A percentile compares a stretch with the other conserved stretches of the same genome.
These are phyloP conservation scores for Bombus soroeensis DNA, from an alignment of 1,140 invertebrate species.

Conservation along the genomic window DNA sequence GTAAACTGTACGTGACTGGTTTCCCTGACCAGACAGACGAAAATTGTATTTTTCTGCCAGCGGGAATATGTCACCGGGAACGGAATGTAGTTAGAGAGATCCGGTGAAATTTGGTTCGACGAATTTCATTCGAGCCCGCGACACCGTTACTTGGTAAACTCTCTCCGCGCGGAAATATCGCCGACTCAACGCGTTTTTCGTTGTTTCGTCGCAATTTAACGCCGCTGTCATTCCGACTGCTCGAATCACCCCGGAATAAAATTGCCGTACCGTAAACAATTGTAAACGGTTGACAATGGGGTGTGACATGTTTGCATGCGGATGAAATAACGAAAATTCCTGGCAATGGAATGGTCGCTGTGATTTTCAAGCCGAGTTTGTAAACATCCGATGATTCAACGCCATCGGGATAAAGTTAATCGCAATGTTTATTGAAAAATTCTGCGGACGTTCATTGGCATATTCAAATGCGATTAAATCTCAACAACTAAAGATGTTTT, in stretches of 20 bases:
- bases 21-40: conserved; percentile 19
- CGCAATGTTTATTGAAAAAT: not conserved
- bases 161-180: not conserved
- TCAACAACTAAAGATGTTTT: not conserved
- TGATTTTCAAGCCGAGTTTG: not conserved
- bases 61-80: conserved; percentile 29
- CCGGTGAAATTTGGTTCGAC: conserved; percentile 16
- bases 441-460: not conserved
- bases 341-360: not conserved
- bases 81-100: conserved; percentile 27
- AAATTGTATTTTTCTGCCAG: conserved; percentile 32
- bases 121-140: not conserved
- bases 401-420: not conserved
- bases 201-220: conserved; percentile 5
- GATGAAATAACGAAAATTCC: not conserved
- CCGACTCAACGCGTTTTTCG: not conserved
- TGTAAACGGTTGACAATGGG: not conserved
- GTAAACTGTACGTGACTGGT: conserved; percentile 52
- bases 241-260: not conserved
- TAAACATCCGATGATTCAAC: not conserved
- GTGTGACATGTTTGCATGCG: not conserved
- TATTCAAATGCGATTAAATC: not conserved
- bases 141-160: not conserved
- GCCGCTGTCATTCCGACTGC: not conserved
- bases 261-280: not conserved